Percentiles rank a stretch among this genome's conserved stretches.
These are phyloP conservation scores for Platypus cylindrus DNA, from an alignment of 2,888 invertebrate genomes.

Conservation along the genomic window DNA sequence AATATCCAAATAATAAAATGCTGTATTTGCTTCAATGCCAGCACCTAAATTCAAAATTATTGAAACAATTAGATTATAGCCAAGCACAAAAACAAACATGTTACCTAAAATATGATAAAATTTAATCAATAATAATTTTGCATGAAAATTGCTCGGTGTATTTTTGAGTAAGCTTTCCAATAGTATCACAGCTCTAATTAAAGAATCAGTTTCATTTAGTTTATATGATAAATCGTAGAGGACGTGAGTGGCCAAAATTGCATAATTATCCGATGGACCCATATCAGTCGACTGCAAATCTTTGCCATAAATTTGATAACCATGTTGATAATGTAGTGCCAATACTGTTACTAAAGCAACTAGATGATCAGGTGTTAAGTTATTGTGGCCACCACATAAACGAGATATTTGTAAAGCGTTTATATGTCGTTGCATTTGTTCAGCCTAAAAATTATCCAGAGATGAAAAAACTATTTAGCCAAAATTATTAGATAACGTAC, in stretches of 20 bases:
- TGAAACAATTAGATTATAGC: neutral
- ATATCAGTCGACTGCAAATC: slow-evolving; percentile 54
- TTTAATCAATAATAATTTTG: slow-evolving; percentile 71
- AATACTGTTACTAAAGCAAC: slow-evolving; percentile 48
- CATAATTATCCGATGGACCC: slow-evolving; percentile 68
- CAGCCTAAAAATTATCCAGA: slow-evolving; percentile 41
- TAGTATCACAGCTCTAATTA: slow-evolving; percentile 53
- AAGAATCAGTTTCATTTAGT: slow-evolving; percentile 41
- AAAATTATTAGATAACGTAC: too few relatives aligned
- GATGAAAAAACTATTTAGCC: neutral
- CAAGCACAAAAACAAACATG: slow-evolving; percentile 15
- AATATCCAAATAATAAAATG: slow-evolving; percentile 70
- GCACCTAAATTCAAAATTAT: slow-evolving; percentile 42
- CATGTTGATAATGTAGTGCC: slow-evolving; percentile 52
- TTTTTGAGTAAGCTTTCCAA: slow-evolving; percentile 60
- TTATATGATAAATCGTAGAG: slow-evolving; percentile 45
- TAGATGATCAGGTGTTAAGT: slow-evolving; percentile 41
- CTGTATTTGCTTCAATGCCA: slow-evolving; percentile 55
- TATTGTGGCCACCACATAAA: slow-evolving; percentile 54
- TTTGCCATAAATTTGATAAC: slow-evolving; percentile 40
- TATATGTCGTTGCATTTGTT: slow-evolving; percentile 73
- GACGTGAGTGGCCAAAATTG: slow-evolving; percentile 63
- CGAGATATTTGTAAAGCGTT: slow-evolving; percentile 64
- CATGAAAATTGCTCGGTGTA: slow-evolving; percentile 81
- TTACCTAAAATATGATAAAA: slow-evolving; percentile 65